Percentiles rank a stretch among this genome's conserved stretches.
These are phyloP conservation scores for Bufo gargarizans DNA, from an alignment of 2,113 vertebrate species.

Conservation along the genomic window DNA sequence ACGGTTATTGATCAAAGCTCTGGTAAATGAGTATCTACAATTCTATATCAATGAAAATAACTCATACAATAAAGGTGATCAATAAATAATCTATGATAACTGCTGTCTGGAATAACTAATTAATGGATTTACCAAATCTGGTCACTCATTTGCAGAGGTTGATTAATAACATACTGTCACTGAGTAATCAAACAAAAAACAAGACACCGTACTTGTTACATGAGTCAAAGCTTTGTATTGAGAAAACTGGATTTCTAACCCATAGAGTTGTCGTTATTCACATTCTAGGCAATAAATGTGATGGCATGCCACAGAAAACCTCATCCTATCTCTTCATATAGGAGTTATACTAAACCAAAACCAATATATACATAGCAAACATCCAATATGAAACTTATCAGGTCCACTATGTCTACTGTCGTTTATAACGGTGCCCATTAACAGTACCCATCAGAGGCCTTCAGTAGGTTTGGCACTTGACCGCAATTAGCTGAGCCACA, in stretches of 20 bases:
- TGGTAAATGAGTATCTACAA: not conserved
- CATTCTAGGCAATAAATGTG: not conserved
- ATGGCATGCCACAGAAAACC: not conserved
- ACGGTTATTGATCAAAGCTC: not conserved
- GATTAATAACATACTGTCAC: not conserved
- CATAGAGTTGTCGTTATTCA: not conserved
- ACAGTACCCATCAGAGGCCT: not conserved
- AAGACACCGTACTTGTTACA: not conserved
- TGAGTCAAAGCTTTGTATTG: not conserved
- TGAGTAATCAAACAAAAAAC: not conserved
- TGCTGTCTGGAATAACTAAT: not conserved
- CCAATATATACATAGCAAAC: not conserved
- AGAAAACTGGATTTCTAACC: not conserved
- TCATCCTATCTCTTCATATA: not conserved
- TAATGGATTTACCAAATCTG: not conserved
- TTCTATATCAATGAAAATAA: not conserved
- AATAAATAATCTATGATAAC: not conserved
- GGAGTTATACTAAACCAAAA: not conserved
- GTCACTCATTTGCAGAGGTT: not conserved
- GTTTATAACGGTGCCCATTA: not conserved
- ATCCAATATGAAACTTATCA: not conserved
- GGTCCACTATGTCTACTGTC: not conserved
- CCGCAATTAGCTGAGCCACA: too few species aligned
- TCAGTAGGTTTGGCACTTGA: not conserved
- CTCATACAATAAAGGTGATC: not conserved